Evolutionary conservation across 2,113 vertebrate genomes (phyloP).

Genomic region (Eleginops maclovinus): DNA sequence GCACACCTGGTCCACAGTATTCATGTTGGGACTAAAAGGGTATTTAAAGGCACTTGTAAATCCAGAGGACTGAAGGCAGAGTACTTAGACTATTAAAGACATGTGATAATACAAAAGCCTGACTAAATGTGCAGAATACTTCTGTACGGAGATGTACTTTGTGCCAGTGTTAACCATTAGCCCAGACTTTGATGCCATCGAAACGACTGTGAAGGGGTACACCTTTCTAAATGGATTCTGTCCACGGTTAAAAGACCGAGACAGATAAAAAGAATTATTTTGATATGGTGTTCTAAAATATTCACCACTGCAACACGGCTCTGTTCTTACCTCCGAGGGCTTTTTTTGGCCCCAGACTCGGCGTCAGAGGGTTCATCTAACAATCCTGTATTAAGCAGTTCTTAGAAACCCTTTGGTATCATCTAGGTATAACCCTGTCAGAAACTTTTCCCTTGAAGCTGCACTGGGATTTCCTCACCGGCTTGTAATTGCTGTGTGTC

Average conservation of each 20-base stretch:
- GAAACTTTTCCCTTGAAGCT: constrained; percentile 62
- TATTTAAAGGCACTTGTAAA: constrained; percentile 52
- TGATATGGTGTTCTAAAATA: constrained; percentile 67
- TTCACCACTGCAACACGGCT: constrained; percentile 53
- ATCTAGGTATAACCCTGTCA: constrained; percentile 66
- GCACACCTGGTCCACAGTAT: constrained; percentile 45
- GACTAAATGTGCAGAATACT: constrained; percentile 36
- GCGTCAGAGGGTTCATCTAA: constrained; percentile 57
- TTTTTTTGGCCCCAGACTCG: constrained; percentile 38
- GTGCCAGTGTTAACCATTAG: constrained; percentile 52
- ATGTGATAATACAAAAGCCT: constrained; percentile 41
- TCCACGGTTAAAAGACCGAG: constrained; percentile 56
- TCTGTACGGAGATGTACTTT: constrained; percentile 52
- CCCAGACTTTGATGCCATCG: constrained; percentile 52
- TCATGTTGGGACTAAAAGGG: constrained; percentile 35
- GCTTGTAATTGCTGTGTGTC: constrained; percentile 31
- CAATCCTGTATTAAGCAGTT: constrained; percentile 57
- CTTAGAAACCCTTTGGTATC: constrained; percentile 36
- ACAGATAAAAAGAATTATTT: constrained; percentile 71
- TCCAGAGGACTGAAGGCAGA: constrained; percentile 44
- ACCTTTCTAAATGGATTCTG: constrained; percentile 58
- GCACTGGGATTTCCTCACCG: constrained; percentile 51
- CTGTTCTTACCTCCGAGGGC: constrained; percentile 46
- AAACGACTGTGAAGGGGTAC: constrained; percentile 43
- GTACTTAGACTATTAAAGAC: constrained; percentile 58